phyloP scores from a whole-genome alignment of 1,140 invertebrate genomes.

The Bacillus rossius region DNA sequence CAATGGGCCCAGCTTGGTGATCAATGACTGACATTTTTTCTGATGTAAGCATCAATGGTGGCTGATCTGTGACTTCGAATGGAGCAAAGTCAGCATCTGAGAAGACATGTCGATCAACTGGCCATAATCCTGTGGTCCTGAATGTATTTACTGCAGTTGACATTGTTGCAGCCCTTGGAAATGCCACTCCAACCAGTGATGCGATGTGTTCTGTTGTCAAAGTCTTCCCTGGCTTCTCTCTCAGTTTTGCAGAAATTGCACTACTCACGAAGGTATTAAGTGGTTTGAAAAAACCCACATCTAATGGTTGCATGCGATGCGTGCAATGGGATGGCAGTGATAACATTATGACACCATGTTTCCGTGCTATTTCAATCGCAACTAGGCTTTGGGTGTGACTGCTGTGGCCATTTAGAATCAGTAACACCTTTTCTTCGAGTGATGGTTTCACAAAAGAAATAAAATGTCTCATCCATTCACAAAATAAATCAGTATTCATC shows the following conservation, averaged over 20 bases:
- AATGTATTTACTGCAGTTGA: slow-evolving; percentile 39
- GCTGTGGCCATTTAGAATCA: slow-evolving; percentile 29
- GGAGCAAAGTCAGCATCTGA: slow-evolving; percentile 25
- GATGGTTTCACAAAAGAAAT: slow-evolving; percentile 21
- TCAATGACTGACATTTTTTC: background rate
- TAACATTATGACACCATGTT: slow-evolving; percentile 4
- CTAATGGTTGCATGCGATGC: slow-evolving; percentile 40
- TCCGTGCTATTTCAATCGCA: background rate
- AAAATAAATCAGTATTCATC: slow-evolving; percentile 24
- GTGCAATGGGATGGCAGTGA: slow-evolving; percentile 28
- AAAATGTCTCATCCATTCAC: slow-evolving; percentile 23
- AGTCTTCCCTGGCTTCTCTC: slow-evolving; percentile 10
- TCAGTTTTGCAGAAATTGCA: slow-evolving; percentile 11
- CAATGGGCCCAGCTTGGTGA: no score
- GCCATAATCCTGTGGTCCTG: slow-evolving; percentile 35
- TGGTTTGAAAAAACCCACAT: slow-evolving; percentile 33
- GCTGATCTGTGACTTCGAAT: slow-evolving; percentile 3
- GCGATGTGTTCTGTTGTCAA: slow-evolving; percentile 28
- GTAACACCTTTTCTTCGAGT: slow-evolving; percentile 24
- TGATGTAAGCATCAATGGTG: background rate
- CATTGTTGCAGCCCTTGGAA: slow-evolving; percentile 32
- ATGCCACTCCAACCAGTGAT: slow-evolving; percentile 31
- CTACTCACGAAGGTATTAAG: slow-evolving; percentile 24
- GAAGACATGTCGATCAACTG: slow-evolving; percentile 36
- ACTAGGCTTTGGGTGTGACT: slow-evolving; percentile 17